A percentile compares a stretch with the other conserved stretches of the same genome.
These are phyloP conservation scores for Volucella bombylans DNA, from an alignment of 2,888 invertebrate genomes.

Conservation along the genomic window DNA sequence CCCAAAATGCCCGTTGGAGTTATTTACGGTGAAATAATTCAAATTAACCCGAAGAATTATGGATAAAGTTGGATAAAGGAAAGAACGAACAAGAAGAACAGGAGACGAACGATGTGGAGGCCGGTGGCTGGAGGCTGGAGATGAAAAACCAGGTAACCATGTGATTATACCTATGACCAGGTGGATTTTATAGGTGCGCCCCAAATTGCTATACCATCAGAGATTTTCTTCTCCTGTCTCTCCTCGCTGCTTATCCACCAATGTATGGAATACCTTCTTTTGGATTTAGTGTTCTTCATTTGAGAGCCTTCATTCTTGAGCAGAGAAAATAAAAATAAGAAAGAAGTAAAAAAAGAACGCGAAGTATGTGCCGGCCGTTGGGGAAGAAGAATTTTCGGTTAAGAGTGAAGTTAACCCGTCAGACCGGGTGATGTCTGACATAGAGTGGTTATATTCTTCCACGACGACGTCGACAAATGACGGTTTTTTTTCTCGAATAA, in stretches of 20 bases:
- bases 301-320: slow-evolving; percentile 65
- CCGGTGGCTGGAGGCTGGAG: slow-evolving; percentile 37
- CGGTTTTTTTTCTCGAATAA: slow-evolving; percentile 37
- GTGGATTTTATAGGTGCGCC: slow-evolving; percentile 72
- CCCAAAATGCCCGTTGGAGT: slow-evolving; percentile 76
- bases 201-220: slow-evolving; percentile 46
- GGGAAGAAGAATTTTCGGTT: slow-evolving; percentile 43
- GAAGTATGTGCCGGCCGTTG: slow-evolving; percentile 47
- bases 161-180: slow-evolving; percentile 68
- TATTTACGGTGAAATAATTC: slow-evolving; percentile 81
- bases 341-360: slow-evolving; percentile 16
- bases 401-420: slow-evolving; percentile 64
- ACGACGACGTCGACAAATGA: slow-evolving; percentile 68
- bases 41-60: slow-evolving; percentile 78
- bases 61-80: slow-evolving; percentile 34
- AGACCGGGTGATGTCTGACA: slow-evolving; percentile 69
- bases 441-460: slow-evolving; percentile 60
- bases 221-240: slow-evolving; percentile 41
- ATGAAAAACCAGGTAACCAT: slow-evolving; percentile 59
- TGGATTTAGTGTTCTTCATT: slow-evolving; percentile 4
- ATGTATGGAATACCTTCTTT: too few relatives aligned
- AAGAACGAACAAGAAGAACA: slow-evolving; percentile 35
- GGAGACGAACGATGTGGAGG: slow-evolving; percentile 8
- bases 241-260: neutral
- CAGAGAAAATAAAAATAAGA: slow-evolving; percentile 3